These are phyloP conservation scores for Heliconius erato DNA, from an alignment of 2,888 invertebrate species.

Conservation along the genomic window DNA sequence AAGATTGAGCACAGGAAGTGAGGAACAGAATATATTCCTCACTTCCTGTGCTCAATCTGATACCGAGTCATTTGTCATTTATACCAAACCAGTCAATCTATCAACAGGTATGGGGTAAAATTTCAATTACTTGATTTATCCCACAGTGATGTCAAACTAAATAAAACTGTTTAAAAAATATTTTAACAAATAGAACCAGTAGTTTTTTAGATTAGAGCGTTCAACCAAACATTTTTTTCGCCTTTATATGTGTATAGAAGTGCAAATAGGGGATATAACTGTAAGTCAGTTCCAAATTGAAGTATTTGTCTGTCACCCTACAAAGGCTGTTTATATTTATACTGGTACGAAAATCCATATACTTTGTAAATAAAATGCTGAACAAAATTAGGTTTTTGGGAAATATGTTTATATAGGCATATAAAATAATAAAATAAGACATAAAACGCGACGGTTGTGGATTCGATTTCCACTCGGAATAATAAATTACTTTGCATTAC, in stretches of 20 bases:
- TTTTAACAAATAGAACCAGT: background rate
- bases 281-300: constrained; percentile 2
- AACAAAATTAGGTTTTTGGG: background rate
- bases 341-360: background rate
- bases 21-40: no score
- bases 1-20: no score
- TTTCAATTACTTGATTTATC: no score
- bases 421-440: background rate
- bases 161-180: no score
- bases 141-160: no score
- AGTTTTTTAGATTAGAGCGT: background rate
- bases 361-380: background rate
- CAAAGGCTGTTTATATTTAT: background rate
- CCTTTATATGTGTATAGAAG: background rate
- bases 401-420: background rate
- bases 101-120: no score
- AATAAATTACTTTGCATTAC: no score
- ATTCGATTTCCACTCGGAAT: background rate
- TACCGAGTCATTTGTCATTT: no score
- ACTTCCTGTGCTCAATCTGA: no score
- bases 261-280: background rate
- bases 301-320: constrained; percentile 2
- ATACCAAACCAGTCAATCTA: no score
- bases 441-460: background rate
- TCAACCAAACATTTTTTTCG: background rate